phyloP scores from a whole-genome alignment of 1,140 invertebrate species.

The Drosophila obscura region DNA sequence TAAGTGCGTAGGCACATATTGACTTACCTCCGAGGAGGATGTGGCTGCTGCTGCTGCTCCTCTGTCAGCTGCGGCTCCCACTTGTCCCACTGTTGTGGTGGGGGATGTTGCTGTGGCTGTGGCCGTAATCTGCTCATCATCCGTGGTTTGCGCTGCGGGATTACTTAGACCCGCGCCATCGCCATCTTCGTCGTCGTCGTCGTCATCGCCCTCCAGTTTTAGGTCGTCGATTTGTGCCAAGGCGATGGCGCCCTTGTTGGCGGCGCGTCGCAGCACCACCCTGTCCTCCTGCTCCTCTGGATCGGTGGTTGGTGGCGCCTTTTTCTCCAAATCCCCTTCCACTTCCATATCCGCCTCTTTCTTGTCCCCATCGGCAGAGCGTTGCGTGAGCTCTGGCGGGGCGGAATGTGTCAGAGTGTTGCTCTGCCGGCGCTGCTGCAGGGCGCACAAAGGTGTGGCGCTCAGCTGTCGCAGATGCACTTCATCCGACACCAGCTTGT shows the following conservation, averaged over 20 bases:
- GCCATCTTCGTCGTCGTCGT: slow-evolving; percentile 28
- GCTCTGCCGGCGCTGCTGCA: slow-evolving; percentile 60
- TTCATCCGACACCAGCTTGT: slow-evolving; percentile 75
- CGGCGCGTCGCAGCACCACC: slow-evolving; percentile 56
- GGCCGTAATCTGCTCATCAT: slow-evolving; percentile 68
- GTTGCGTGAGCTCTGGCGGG: slow-evolving; percentile 56
- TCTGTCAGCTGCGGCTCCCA: not conserved
- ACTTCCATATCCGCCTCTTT: slow-evolving; percentile 28
- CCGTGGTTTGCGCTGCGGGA: slow-evolving; percentile 70
- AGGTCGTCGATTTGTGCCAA: slow-evolving; percentile 76
- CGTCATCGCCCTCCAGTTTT: slow-evolving; percentile 59
- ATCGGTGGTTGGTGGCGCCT: no score
- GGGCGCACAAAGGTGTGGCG: slow-evolving; percentile 58
- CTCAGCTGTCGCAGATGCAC: slow-evolving; percentile 75
- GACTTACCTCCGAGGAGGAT: slow-evolving; percentile 58
- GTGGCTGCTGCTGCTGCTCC: slow-evolving; percentile 20
- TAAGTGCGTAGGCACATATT: slow-evolving; percentile 61
- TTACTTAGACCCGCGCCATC: slow-evolving; percentile 57
- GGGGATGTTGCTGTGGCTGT: slow-evolving; percentile 21
- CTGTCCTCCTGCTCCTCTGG: slow-evolving; percentile 41
- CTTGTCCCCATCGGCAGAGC: slow-evolving; percentile 22
- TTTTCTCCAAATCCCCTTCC: slow-evolving; percentile 8
- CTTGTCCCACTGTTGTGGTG: not conserved
- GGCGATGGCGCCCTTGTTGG: slow-evolving; percentile 60
- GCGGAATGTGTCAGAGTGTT: slow-evolving; percentile 63